Base-by-base conservation (phyloP, 1,140 invertebrate genomes). In the Drosophila ohnishii region DNA sequence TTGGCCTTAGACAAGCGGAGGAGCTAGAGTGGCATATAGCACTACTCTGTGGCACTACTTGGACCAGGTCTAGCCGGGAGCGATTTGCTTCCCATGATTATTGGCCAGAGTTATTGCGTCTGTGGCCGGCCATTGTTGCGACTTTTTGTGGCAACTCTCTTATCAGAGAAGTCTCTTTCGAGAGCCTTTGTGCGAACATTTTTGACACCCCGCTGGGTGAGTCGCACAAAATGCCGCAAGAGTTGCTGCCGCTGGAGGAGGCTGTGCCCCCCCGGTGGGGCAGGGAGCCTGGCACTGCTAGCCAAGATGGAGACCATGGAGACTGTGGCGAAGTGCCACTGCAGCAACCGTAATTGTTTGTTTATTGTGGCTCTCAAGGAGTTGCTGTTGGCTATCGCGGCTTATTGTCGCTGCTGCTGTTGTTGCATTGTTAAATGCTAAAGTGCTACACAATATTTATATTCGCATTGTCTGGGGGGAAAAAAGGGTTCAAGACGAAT, bases 291-390 rank as follows among this genome's bases (percentile, higher is more conserved):
- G 9, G 30, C 48, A 69, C 30, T 57, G 65, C 67, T 32, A 71
- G 65, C 44, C 67, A 71, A 71, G 30, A 59, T 72, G 69, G 65
- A 71, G 67, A 71, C 67, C 39, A 37, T 16, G 13, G 22, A 10
- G 25, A 48, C 19, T 19, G 7, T 1, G 16, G 48, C 32, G 32
- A 66, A 69, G 60, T 69, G 66, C 66, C 66, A 70, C 60, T 47
- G 30, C 60, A 35, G 44, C 64, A 79, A 70, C 60, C 78, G 86
- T 90, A 90, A 90, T 90, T 90, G 87, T 90, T 90, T 90, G 82
- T 87, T 90, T 89, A 90, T 90, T 88, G 67, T 80, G 77, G 66
- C 66, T 48, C 40, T 69, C 45, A 48, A 56, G 61, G 32, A 48
- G 56, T 50, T 53, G 67, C 34, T 60, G 76, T 59, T 75, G 61